A percentile compares a stretch with the other conserved stretches of the same genome.
phyloP scores from a whole-genome alignment of 2,113 vertebrate species.

The Grammomys surdaster region DNA sequence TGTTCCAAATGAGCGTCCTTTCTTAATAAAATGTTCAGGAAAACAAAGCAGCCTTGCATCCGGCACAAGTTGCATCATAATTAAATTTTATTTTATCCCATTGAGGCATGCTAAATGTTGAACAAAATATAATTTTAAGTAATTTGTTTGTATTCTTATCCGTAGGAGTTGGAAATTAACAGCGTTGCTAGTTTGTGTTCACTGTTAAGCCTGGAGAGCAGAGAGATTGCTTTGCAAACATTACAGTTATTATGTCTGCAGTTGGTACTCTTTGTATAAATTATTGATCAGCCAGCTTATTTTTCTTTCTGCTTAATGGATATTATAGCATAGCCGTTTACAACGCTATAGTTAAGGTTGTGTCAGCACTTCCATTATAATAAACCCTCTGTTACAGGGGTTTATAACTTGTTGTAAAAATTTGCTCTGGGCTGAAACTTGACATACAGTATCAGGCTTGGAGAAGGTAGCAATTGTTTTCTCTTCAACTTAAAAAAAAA shows the following conservation, averaged over 20 bases:
- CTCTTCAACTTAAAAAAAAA: constrained; percentile 51
- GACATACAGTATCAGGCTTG: constrained; percentile 69
- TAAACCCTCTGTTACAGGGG: constrained; percentile 83
- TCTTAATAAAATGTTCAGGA: constrained; percentile 74
- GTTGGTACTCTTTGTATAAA: constrained; percentile 92
- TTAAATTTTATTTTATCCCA: constrained; percentile 90
- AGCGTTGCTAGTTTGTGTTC: constrained; percentile 88
- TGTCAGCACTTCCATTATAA: constrained; percentile 90
- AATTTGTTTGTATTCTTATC: constrained; percentile 92
- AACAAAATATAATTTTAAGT: constrained; percentile 90
- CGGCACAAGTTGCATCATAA: constrained; percentile 84
- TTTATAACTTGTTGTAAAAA: constrained; percentile 87
- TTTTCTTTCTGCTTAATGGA: constrained; percentile 93
- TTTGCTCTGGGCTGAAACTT: constrained; percentile 85
- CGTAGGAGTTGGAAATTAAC: constrained; percentile 90
- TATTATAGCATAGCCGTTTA: constrained; percentile 91
- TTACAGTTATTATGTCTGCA: constrained; percentile 93
- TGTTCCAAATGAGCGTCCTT: constrained; percentile 76
- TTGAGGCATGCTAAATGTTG: constrained; percentile 87
- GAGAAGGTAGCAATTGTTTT: constrained; percentile 73
- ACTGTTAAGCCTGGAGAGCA: constrained; percentile 90
- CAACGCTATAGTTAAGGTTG: constrained; percentile 88
- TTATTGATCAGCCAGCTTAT: constrained; percentile 92
- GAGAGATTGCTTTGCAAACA: constrained; percentile 92
- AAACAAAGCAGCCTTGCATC: constrained; percentile 78